Percentiles rank a stretch among this genome's conserved stretches.
These are phyloP conservation scores for Kuschelorhynchus macadamiae DNA, from an alignment of 2,888 invertebrate genomes.

Conservation along the genomic window DNA sequence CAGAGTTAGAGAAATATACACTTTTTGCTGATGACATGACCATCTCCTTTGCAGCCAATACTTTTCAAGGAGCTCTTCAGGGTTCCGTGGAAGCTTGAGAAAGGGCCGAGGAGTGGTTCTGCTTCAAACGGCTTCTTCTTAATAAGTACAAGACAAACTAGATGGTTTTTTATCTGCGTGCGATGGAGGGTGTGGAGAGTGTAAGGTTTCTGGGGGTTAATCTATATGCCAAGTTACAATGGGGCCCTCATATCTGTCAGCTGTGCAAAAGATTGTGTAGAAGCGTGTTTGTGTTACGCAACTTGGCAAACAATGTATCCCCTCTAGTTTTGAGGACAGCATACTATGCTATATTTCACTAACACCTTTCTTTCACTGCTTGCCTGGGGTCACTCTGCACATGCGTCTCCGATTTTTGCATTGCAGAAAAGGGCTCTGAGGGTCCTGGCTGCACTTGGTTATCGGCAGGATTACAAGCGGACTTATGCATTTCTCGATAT, in stretches of 20 bases:
- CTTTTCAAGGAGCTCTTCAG: not conserved
- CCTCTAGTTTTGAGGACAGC: no score
- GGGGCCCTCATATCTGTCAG: not conserved
- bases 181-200: not conserved
- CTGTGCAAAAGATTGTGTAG: no score
- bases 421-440: no score
- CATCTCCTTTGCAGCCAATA: not conserved
- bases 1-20: not conserved
- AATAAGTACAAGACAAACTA: not conserved
- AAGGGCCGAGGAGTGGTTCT: not conserved
- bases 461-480: no score
- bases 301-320: no score
- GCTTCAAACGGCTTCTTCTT: not conserved
- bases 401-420: no score
- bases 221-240: not conserved
- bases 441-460: no score
- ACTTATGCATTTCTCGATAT: no score
- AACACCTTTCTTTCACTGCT: no score
- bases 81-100: not conserved
- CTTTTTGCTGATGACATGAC: conserved; percentile 3
- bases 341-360: no score
- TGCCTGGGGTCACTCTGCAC: no score
- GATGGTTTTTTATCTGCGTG: not conserved
- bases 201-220: not conserved
- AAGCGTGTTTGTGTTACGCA: no score